phyloP scores from a whole-genome alignment of 2,888 invertebrate species.

The Lagria hirta region DNA sequence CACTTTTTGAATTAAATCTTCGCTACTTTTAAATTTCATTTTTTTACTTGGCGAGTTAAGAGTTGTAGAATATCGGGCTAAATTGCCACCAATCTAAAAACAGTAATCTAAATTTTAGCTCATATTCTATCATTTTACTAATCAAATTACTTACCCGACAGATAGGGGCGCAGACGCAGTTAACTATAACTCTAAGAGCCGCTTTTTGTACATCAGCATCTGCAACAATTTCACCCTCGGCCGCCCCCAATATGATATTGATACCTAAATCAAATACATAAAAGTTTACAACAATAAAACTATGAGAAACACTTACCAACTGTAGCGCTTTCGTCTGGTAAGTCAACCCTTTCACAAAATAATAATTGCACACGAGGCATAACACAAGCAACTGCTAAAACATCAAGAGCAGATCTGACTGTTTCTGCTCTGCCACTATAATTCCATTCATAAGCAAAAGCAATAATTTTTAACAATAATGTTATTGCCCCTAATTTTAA shows the following conservation, averaged over 20 bases:
- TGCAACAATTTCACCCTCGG: constrained; percentile 87
- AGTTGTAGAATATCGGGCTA: constrained; percentile 55
- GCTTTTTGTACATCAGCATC: constrained; percentile 92
- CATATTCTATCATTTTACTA: background rate
- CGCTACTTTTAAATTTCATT: constrained; percentile 67
- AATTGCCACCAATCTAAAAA: constrained; percentile 56
- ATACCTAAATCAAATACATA: constrained; percentile 53
- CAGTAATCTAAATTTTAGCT: constrained; percentile 3
- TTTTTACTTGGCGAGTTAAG: constrained; percentile 62
- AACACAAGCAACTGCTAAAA: constrained; percentile 86
- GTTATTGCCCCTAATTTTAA: constrained; percentile 80
- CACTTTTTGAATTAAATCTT: constrained; percentile 86
- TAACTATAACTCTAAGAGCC: constrained; percentile 86
- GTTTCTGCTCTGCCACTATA: constrained; percentile 84
- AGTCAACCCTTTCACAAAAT: constrained; percentile 74
- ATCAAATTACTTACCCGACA: constrained; percentile 71
- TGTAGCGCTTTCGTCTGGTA: constrained; percentile 75
- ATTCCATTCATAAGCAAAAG: constrained; percentile 90
- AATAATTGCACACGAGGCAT: constrained; percentile 77
- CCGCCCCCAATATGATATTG: constrained; percentile 80
- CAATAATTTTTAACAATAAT: constrained; percentile 81
- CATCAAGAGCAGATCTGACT: constrained; percentile 79
- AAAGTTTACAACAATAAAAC: constrained; percentile 4
- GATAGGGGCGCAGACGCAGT: constrained; percentile 91
- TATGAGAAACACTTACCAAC: constrained; percentile 55